Base-by-base conservation (phyloP, 2,113 vertebrate species). In the Leuciscus idus region DNA sequence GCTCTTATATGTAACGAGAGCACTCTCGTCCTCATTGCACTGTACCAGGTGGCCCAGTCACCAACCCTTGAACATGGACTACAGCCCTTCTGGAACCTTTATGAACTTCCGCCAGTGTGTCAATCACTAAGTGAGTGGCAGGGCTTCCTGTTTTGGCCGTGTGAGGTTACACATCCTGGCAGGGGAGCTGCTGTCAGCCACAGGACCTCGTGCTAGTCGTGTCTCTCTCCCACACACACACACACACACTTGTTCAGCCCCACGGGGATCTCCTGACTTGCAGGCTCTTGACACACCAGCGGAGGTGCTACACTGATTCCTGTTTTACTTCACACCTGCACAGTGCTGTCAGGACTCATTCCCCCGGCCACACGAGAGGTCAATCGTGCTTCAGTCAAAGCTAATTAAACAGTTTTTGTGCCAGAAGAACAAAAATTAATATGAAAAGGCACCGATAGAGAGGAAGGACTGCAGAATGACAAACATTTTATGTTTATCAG, bases 61-160 rank as follows among this genome's bases (percentile, higher is more conserved):
- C 70, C 73, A 76, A 83, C 82, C 78, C 39, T 30, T 55, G 77
- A 85, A 81, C 88, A 89, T 74, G 90, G 89, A 91, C 93, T 91
- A 87, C 84, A 80, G 85, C 3, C 85, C 15, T 88, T 46, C 36
- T 90, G 91, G 91, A 90, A 91, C 83, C 43, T 89, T 84, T 83
- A 84, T 85, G 84, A 78, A 87, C 83, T 79, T 23, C 92, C 92
- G 94, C 89, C 86, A 91, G 91, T 66, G 87, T 93, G 94, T 95
- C 95, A 92, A 91, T 93, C 94, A 93, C 88, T 89, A 87, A 0
- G 87, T 92, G 92, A 92, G 94, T 91, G 85, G 93, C 93, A 88
- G 84, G 0, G 0, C 91, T 97, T 98, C 97, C 97, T 97, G 97
- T 97, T 98, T 97, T 95, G 95, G 93, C 93, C 93, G 91, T 87